Evolutionary conservation across 2,888 invertebrate genomes (phyloP).

Genomic region (Drosophila subsilvestris): DNA sequence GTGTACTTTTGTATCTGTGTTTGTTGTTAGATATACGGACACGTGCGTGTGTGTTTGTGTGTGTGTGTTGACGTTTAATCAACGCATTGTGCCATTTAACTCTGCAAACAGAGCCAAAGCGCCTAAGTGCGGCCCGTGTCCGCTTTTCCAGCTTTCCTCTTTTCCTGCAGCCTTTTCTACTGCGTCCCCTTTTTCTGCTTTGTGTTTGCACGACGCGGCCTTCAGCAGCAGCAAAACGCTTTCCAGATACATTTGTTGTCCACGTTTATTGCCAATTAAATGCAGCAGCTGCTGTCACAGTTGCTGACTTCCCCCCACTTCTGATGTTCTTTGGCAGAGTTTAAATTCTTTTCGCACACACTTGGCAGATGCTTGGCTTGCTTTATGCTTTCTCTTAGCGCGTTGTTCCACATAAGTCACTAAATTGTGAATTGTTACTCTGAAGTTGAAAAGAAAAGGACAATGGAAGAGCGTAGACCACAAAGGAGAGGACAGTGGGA

Average conservation of each 20-base stretch:
- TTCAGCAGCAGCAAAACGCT: constrained; percentile 4
- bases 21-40: constrained; percentile 25
- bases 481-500: background rate
- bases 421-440: constrained; percentile 35
- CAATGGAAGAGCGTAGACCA: background rate
- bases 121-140: constrained; percentile 35
- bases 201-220: constrained; percentile 20
- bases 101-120: constrained; percentile 67
- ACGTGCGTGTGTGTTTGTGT: constrained; percentile 15
- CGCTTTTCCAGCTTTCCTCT: background rate
- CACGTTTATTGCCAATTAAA: constrained; percentile 77
- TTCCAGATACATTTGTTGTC: constrained; percentile 55
- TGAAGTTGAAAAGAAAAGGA: background rate
- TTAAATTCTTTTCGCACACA: constrained; percentile 46
- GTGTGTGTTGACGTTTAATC: constrained; percentile 73
- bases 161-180: background rate
- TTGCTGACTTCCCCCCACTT: constrained; percentile 1
- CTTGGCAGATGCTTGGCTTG: constrained; percentile 29
- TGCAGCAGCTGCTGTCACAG: constrained; percentile 51
- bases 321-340: constrained; percentile 7
- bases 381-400: constrained; percentile 25
- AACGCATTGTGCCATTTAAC: constrained; percentile 76
- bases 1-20: constrained; percentile 38
- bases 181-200: constrained; percentile 1
- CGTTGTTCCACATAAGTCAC: constrained; percentile 25